Conservation (phyloP, 2,888 invertebrate genomes). For the Mallateleia sp. region DNA sequence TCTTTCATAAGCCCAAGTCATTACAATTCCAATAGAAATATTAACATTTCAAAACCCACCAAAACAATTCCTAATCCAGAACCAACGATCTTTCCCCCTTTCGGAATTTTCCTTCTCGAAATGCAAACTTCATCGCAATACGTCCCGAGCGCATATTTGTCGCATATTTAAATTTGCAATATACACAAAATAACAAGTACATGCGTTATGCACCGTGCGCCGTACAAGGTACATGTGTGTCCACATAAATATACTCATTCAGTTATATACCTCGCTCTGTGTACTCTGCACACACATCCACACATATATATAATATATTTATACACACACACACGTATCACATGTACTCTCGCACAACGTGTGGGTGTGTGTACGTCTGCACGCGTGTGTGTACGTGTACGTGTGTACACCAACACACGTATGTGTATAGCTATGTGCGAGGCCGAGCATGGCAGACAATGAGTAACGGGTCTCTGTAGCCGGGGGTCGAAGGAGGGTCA, state of each 20-base stretch:
- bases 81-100: too few relatives aligned
- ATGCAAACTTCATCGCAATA: neutral
- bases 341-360: neutral
- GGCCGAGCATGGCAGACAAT: constrained; percentile 85
- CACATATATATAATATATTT: constrained; percentile 31
- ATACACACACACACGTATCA: constrained; percentile 23
- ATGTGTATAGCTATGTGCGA: constrained; percentile 77
- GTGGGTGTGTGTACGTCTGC: neutral
- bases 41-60: too few relatives aligned
- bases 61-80: too few relatives aligned
- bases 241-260: constrained; percentile 67
- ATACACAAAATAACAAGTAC: constrained; percentile 50
- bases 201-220: constrained; percentile 17
- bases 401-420: constrained; percentile 20
- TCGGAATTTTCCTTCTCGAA: neutral
- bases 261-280: constrained; percentile 34
- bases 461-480: constrained; percentile 84
- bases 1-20: too few relatives aligned
- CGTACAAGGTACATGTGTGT: constrained; percentile 34
- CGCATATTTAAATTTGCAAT: constrained; percentile 62
- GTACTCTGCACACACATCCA: constrained; percentile 27
- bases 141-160: constrained; percentile 34
- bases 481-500: constrained; percentile 81
- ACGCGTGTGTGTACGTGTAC: constrained; percentile 18
- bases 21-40: too few relatives aligned